phyloP scores from a whole-genome alignment of 92 coral and sea anemone genomes.

The Chrysogorgia sp. region DNA sequence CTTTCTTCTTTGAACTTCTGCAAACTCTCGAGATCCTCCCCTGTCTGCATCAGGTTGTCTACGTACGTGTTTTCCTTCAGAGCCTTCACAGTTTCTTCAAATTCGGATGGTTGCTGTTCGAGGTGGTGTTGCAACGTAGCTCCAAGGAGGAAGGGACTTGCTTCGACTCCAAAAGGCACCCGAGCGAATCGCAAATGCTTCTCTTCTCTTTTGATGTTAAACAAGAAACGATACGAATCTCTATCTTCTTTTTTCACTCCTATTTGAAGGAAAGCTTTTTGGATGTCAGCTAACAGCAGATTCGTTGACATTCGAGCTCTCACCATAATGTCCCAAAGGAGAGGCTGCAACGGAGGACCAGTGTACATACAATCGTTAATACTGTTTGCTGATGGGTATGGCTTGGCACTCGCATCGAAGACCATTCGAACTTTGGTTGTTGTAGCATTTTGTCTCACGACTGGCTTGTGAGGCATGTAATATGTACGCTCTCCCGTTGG shows the following conservation, averaged over 20 bases:
- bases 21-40: conserved; percentile 44
- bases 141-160: conserved; percentile 70
- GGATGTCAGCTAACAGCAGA: conserved; percentile 50
- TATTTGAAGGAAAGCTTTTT: conserved; percentile 62
- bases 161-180: conserved; percentile 61
- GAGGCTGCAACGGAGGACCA: conserved; percentile 65
- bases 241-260: conserved; percentile 51
- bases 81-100: conserved; percentile 45
- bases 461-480: conserved; percentile 68
- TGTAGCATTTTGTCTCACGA: conserved; percentile 54
- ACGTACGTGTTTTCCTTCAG: conserved; percentile 62
- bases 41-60: conserved; percentile 62
- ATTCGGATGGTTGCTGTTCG: conserved; percentile 56
- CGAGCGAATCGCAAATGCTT: conserved; percentile 62
- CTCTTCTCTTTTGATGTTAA: conserved; percentile 47
- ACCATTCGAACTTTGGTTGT: conserved; percentile 70
- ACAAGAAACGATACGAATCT: conserved; percentile 58
- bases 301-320: conserved; percentile 64
- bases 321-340: conserved; percentile 65
- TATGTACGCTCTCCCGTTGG: conserved; percentile 52
- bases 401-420: conserved; percentile 65
- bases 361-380: conserved; percentile 62
- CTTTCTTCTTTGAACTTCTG: background rate
- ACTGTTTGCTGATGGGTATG: conserved; percentile 58
- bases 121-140: conserved; percentile 63